Conservation (phyloP, 30 jellyfish, hydroid and myxozoan species). For the Sanderia malayensis region DNA sequence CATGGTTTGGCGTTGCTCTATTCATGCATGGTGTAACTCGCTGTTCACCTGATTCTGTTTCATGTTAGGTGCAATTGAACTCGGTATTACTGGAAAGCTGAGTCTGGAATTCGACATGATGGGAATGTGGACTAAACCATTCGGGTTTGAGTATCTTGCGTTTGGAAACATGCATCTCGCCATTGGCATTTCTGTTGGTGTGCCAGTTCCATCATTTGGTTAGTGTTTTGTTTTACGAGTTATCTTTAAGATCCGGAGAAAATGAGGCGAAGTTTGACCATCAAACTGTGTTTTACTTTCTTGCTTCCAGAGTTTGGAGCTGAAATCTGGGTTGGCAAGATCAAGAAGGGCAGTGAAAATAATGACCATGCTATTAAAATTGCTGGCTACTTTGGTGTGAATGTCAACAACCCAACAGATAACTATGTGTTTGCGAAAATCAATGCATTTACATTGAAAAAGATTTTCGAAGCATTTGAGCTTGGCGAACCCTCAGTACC, state of each 20-base stretch:
- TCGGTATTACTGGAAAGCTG: constrained; percentile 54
- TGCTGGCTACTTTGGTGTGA: constrained; percentile 56
- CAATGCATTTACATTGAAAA: constrained; percentile 32
- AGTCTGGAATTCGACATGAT: constrained; percentile 56
- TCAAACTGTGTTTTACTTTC: no score
- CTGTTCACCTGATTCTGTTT: no score
- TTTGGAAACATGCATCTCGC: constrained; percentile 71
- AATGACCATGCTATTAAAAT: constrained; percentile 54
- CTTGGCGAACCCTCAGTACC: constrained; percentile 41
- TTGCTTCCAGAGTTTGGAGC: constrained; percentile 76
- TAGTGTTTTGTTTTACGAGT: no score
- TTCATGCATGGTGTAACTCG: no score
- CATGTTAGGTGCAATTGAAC: constrained; percentile 61
- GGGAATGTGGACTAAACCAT: constrained; percentile 62
- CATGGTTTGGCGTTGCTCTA: no score
- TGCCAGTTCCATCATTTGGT: constrained; percentile 63
- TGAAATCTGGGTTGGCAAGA: constrained; percentile 68
- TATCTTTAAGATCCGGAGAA: no score
- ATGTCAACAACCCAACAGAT: constrained; percentile 46
- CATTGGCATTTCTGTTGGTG: constrained; percentile 60
- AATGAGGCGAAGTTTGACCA: no score
- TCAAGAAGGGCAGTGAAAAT: constrained; percentile 20
- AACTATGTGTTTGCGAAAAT: constrained; percentile 53
- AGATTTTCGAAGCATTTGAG: constrained; percentile 47
- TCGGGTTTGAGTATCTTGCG: constrained; percentile 60